Conservation (phyloP, 2,113 vertebrate genomes). For the Salvelinus sp. region DNA sequence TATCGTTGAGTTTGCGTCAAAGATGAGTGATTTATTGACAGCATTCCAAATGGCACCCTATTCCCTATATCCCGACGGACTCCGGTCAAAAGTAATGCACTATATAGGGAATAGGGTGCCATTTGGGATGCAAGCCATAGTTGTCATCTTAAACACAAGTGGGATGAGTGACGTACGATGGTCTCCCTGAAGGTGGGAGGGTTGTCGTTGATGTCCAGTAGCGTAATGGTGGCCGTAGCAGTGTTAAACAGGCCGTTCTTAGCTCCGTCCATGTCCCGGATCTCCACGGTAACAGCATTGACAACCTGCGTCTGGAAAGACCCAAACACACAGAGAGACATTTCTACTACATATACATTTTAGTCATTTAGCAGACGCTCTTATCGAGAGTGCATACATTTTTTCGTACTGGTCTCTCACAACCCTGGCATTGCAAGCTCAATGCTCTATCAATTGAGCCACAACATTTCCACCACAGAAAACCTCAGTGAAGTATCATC, state of each 20-base stretch:
- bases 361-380: too few relatives aligned
- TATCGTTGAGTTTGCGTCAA: too few relatives aligned
- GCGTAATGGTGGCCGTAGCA: conserved; percentile 64
- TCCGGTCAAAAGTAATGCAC: not conserved
- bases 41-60: too few relatives aligned
- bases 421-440: too few relatives aligned
- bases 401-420: too few relatives aligned
- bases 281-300: conserved; percentile 73
- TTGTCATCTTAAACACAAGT: too few relatives aligned
- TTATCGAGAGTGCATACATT: too few relatives aligned
- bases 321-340: conserved; percentile 28
- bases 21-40: too few relatives aligned
- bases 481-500: not conserved
- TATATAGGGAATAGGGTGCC: not conserved
- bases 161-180: conserved; percentile 66
- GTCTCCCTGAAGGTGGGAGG: conserved; percentile 71
- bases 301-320: conserved; percentile 62
- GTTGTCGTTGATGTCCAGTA: conserved; percentile 83
- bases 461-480: not conserved
- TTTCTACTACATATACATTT: too few relatives aligned
- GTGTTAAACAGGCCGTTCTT: conserved; percentile 72
- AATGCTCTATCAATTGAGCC: too few relatives aligned
- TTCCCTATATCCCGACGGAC: too few relatives aligned
- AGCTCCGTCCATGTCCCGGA: conserved; percentile 80
- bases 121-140: not conserved